Percentiles rank a stretch among this genome's conserved stretches.
Conservation (phyloP, 2,797 vertebrate genomes). For the Syngnathus rostellatus region DNA sequence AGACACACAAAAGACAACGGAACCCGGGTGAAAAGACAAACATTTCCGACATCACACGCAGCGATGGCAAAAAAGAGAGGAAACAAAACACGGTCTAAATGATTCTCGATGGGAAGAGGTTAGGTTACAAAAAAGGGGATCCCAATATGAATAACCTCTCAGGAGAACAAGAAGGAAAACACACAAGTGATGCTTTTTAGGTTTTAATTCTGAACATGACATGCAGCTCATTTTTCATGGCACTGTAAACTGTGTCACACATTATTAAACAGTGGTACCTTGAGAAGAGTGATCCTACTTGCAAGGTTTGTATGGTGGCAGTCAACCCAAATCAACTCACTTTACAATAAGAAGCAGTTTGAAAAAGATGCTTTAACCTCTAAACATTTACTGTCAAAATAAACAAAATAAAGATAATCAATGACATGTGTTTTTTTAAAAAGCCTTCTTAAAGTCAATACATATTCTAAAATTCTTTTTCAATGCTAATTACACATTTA, state of each 20-base stretch:
- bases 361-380: background rate
- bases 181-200: constrained; percentile 10
- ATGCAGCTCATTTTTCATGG: constrained; percentile 25
- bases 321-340: background rate
- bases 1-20: constrained; percentile 67
- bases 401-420: background rate
- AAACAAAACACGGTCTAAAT: constrained; percentile 55
- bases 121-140: constrained; percentile 24
- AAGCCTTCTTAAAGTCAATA: background rate
- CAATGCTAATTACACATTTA: background rate
- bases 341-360: background rate
- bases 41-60: constrained; percentile 67
- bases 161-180: constrained; percentile 12
- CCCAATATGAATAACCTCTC: constrained; percentile 26
- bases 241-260: constrained; percentile 29
- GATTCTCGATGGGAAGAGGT: constrained; percentile 49
- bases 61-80: constrained; percentile 14
- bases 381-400: background rate
- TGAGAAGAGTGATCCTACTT: background rate
- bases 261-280: constrained; percentile 24
- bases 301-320: background rate
- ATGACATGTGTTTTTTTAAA: background rate
- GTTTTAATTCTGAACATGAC: constrained; percentile 23
- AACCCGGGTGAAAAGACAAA: constrained; percentile 66
- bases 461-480: background rate